Percentiles rank a stretch among this genome's conserved stretches.
Evolutionary conservation across 2,797 vertebrate species (phyloP).

Genomic region (Pangasius djambal): DNA sequence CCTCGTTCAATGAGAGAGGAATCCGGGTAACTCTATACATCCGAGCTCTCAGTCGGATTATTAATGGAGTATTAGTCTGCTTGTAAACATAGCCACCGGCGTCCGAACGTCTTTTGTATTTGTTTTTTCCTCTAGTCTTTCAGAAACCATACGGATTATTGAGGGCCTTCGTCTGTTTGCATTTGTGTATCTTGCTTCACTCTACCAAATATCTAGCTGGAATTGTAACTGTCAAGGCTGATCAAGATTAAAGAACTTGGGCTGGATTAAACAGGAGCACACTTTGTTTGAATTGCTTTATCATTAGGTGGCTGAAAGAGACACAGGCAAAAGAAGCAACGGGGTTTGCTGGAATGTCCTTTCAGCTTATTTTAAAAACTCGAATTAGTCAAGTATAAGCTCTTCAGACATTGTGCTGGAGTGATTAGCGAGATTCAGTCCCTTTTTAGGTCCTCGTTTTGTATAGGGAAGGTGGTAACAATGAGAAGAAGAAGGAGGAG

Average conservation of each 20-base stretch:
- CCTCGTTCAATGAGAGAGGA: not conserved
- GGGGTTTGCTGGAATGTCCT: not conserved
- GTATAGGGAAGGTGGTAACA: constrained; percentile 24
- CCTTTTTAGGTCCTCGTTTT: constrained; percentile 21
- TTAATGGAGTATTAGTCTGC: not conserved
- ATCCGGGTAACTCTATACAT: not conserved
- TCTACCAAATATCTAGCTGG: not conserved
- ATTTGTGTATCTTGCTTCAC: not conserved
- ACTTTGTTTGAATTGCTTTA: not conserved
- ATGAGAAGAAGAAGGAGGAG: constrained; percentile 41
- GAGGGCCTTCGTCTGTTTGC: not conserved
- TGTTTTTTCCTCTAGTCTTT: not conserved
- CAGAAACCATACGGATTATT: not conserved
- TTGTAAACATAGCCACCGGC: not conserved
- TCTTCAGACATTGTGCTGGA: constrained; percentile 12
- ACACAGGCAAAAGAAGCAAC: not conserved
- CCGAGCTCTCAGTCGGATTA: not conserved
- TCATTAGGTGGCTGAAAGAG: not conserved
- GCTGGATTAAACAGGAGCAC: not conserved
- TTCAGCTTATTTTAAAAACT: not conserved
- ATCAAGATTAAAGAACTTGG: not conserved
- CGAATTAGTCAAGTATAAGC: constrained; percentile 4
- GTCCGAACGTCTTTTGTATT: not conserved
- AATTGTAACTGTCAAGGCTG: not conserved
- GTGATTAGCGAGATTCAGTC: not conserved